These are phyloP conservation scores for Cydia splendana DNA, from an alignment of 1,140 invertebrate genomes.

Conservation along the genomic window DNA sequence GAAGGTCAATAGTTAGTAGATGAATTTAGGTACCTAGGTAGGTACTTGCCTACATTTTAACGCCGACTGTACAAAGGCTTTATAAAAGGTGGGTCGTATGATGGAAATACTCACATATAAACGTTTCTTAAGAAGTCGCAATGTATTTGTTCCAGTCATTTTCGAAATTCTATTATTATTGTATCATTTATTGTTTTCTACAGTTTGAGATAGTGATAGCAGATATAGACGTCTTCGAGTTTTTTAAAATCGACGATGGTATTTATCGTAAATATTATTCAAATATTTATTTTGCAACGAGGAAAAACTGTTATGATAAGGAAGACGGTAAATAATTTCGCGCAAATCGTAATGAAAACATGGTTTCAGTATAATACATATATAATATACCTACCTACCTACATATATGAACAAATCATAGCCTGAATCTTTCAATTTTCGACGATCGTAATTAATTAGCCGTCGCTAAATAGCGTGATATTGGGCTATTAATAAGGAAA, in stretches of 20 bases:
- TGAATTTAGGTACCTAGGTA: too few relatives aligned
- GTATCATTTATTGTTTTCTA: neutral
- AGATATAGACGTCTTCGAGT: conserved; percentile 1
- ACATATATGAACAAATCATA: too few relatives aligned
- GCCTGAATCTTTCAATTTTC: too few relatives aligned
- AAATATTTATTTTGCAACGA: too few relatives aligned
- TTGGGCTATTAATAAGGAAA: too few relatives aligned
- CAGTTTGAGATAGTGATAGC: neutral
- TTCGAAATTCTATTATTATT: neutral
- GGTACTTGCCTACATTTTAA: too few relatives aligned
- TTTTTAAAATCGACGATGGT: conserved; percentile 10
- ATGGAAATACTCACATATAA: neutral
- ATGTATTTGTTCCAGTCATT: neutral
- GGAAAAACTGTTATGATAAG: neutral
- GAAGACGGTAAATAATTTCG: too few relatives aligned
- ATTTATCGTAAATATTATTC: neutral
- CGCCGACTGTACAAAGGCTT: neutral
- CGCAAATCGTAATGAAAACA: too few relatives aligned
- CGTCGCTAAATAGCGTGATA: neutral
- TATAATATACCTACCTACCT: too few relatives aligned
- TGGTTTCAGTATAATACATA: too few relatives aligned
- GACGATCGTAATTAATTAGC: too few relatives aligned
- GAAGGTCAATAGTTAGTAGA: too few relatives aligned
- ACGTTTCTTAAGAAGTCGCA: neutral
- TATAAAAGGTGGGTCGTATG: neutral